A percentile compares a stretch with the other conserved stretches of the same genome.
Evolutionary conservation across 2,113 vertebrate genomes (phyloP).

Genomic region (Engraulis encrasicolus): DNA sequence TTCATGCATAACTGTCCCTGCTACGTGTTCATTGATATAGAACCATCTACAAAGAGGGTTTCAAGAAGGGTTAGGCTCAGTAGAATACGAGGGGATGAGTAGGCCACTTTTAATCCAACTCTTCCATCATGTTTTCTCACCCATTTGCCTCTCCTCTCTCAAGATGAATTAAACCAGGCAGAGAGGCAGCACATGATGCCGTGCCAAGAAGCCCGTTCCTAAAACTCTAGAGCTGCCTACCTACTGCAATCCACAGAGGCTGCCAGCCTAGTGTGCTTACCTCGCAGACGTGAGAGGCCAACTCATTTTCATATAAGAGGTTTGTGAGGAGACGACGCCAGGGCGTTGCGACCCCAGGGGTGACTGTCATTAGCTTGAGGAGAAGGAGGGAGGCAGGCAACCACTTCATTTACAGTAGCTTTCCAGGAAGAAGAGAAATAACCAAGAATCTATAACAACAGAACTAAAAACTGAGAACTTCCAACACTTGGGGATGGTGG

Average conservation of each 20-base stretch:
- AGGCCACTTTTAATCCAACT: no score
- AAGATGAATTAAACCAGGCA: not conserved
- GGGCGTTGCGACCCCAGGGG: not conserved
- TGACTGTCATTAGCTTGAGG: not conserved
- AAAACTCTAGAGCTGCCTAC: no score
- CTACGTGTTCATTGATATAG: no score
- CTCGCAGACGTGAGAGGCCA: not conserved
- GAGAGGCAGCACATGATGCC: not conserved
- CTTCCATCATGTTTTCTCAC: no score
- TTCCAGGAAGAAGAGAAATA: not conserved
- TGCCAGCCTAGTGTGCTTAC: not conserved
- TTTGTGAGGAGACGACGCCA: constrained; percentile 7
- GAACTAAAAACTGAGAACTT: not conserved
- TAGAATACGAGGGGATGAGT: no score
- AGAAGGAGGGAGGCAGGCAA: not conserved
- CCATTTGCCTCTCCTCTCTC: no score
- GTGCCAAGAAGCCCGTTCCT: not conserved
- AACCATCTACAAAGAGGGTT: no score
- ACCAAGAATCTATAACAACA: not conserved
- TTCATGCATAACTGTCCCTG: no score
- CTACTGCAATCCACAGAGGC: not conserved
- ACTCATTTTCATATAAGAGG: not conserved
- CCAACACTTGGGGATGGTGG: not conserved
- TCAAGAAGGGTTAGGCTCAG: no score
- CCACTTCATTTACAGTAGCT: not conserved